Conservation (phyloP, 2,888 invertebrate species). For the Aricia artaxerxes region DNA sequence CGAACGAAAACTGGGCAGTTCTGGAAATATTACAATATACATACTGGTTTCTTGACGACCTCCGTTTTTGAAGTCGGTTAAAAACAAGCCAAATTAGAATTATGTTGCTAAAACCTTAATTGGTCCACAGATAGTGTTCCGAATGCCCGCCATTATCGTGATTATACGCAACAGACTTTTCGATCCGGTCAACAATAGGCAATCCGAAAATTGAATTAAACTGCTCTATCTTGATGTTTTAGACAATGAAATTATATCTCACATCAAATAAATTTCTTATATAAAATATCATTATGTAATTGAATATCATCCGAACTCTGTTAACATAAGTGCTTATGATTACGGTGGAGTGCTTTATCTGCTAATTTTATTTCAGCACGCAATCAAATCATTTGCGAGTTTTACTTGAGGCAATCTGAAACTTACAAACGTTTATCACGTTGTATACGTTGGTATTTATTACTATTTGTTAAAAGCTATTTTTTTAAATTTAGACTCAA, state of each 20-base stretch:
- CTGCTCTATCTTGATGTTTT: conserved; percentile 9
- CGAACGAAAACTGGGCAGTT: too few relatives aligned
- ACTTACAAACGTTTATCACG: not conserved
- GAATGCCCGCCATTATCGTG: not conserved
- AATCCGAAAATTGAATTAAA: conserved; percentile 19
- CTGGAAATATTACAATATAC: too few relatives aligned
- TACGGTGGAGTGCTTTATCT: conserved; percentile 26
- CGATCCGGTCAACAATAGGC: conserved; percentile 27
- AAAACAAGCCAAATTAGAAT: not conserved
- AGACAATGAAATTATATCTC: conserved; percentile 21
- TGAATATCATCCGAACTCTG: conserved; percentile 15
- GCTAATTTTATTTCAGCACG: conserved; percentile 14
- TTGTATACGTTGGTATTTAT: not conserved
- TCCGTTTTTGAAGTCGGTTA: too few relatives aligned
- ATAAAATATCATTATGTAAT: conserved; percentile 8
- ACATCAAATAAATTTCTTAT: conserved; percentile 17
- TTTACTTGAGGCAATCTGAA: conserved; percentile 30
- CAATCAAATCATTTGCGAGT: conserved; percentile 22
- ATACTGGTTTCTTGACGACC: too few relatives aligned
- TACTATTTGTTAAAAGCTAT: not conserved
- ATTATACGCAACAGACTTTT: not conserved
- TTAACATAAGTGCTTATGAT: conserved; percentile 20
- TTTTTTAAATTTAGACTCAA: not conserved
- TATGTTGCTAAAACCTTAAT: not conserved
- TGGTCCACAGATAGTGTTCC: not conserved